These are phyloP conservation scores for Asbolus verrucosus DNA, from an alignment of 1,140 invertebrate species.

Conservation along the genomic window DNA sequence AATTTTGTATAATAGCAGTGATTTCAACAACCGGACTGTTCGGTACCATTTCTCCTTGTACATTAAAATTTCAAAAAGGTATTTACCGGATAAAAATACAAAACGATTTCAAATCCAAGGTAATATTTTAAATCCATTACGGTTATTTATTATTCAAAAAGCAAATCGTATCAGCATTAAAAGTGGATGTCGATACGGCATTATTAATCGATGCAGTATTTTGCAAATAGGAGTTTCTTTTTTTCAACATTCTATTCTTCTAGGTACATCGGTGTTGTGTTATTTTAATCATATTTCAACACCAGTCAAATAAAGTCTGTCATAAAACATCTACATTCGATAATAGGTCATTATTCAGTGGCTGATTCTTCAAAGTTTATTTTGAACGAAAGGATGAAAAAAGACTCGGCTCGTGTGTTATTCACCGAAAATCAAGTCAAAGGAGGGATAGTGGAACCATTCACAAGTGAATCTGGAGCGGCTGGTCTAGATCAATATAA, in stretches of 20 bases:
- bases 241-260: neutral
- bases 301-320: neutral
- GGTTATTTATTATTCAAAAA: slow-evolving; percentile 2
- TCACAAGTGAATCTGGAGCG: slow-evolving; percentile 12
- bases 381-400: slow-evolving; percentile 15
- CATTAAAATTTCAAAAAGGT: neutral
- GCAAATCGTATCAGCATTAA: neutral
- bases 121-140: neutral
- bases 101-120: neutral
- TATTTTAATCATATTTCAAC: neutral
- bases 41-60: no score
- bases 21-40: no score
- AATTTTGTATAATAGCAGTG: no score
- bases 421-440: slow-evolving; percentile 2
- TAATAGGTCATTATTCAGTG: neutral
- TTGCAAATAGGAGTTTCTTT: neutral
- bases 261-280: neutral
- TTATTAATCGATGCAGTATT: neutral
- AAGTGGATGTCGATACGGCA: slow-evolving; percentile 3
- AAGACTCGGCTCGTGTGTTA: neutral
- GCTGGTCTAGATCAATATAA: slow-evolving; percentile 29
- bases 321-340: neutral
- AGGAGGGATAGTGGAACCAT: neutral
- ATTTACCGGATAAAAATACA: slow-evolving; percentile 4
- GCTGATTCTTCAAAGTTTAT: neutral